Evolutionary conservation across 2,113 vertebrate species (phyloP).

Genomic region (Ophiodon elongatus): DNA sequence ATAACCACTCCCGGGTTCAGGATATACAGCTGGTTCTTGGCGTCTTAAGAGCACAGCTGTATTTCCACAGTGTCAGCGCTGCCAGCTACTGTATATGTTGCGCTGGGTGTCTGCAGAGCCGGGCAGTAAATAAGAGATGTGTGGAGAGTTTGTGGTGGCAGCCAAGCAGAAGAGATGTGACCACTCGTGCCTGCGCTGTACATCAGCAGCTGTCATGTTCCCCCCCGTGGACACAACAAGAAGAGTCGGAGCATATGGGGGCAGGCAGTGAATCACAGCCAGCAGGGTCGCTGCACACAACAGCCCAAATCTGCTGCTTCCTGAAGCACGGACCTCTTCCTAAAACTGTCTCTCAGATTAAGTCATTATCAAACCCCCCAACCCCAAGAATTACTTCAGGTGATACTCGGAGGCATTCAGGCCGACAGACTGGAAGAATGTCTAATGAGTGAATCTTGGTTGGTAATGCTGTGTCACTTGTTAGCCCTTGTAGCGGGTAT

Average conservation of each 20-base stretch:
- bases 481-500: constrained; percentile 53
- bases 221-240: constrained; percentile 62
- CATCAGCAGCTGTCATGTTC: constrained; percentile 75
- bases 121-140: constrained; percentile 63
- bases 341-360: constrained; percentile 17
- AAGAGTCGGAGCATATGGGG: constrained; percentile 55
- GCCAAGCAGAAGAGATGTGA: constrained; percentile 57
- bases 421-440: background rate
- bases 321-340: constrained; percentile 3
- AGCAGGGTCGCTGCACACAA: constrained; percentile 43
- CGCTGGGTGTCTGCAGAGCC: constrained; percentile 32
- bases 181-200: constrained; percentile 56
- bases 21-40: constrained; percentile 17
- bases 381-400: constrained; percentile 16
- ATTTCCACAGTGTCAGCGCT: constrained; percentile 40
- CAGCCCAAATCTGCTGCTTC: constrained; percentile 30
- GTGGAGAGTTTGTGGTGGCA: constrained; percentile 62
- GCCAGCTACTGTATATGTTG: constrained; percentile 19
- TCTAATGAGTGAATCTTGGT: background rate
- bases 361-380: constrained; percentile 23
- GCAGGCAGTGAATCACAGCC: constrained; percentile 54
- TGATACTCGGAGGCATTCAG: constrained; percentile 3
- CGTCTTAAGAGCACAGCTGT: constrained; percentile 38
- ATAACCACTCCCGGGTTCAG: background rate
- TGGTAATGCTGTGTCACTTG: background rate